Evolutionary conservation across 2,888 invertebrate species (phyloP), one percentile per base, ranked within the genome.

Genomic region (Eudasyphora cyanicolor): DNA sequence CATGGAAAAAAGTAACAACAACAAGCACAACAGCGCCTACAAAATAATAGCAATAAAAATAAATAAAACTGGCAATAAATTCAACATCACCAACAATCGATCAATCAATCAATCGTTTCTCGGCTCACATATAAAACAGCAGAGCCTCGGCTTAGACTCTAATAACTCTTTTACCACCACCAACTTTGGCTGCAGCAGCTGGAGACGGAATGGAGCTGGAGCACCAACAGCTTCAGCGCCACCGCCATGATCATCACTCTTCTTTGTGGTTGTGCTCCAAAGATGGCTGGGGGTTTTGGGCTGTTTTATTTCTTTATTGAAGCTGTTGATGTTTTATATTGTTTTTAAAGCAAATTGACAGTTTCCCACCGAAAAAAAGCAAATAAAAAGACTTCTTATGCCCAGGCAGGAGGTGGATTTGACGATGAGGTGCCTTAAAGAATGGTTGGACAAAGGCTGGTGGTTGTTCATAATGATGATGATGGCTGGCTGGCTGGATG

Each of bases 91-190:
- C 24, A 83, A 67, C 83, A 83, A 83, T 80, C 80, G 77, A 83
- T 83, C 83, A 83, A 83, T 83, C 83, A 83, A 83, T 83, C 83
- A 83, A 83, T 83, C 73, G 82, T 73, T 79, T 32, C 76, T 73
- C 57, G 67, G 64, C 77, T 83, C 81, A 60, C 78, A 84, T 80
- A 79, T 77, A 84, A 76, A 29, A 77, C 77, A 74, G 6, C 14
- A 45, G 6, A 12, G n/a, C 14, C 14, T 1, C n/a, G n/a, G 38
- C 14, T 77, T 74, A 83, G 77, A 77, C 80, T 77, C 74, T 80
- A 83, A 83, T 83, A 83, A 83, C 83, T 83, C 80, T 80, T 77
- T 77, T 80, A 74, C 70, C 32, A 70, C 10, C 69, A 69, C 19
- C 60, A 75, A 19, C 49, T n/a, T n/a, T n/a, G 45, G 17, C n/a